These are phyloP conservation scores for Erythrolamprus reginae DNA, from an alignment of 2,113 vertebrate species.

Conservation along the genomic window DNA sequence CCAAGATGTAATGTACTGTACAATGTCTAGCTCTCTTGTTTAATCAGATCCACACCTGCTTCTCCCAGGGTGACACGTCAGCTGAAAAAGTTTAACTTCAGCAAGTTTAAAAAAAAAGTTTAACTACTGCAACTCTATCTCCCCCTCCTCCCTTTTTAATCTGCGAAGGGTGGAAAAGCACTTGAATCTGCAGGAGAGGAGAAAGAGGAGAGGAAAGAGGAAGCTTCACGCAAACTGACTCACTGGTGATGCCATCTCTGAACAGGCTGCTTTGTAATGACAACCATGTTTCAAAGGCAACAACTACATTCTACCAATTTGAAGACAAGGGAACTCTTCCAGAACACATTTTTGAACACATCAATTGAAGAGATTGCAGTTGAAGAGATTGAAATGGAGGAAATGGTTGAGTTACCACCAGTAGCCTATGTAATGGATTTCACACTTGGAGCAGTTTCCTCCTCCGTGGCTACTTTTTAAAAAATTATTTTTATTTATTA, in stretches of 20 bases:
- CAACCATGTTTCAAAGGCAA: neutral
- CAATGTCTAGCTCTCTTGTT: slow-evolving; percentile 43
- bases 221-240: neutral
- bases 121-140: neutral
- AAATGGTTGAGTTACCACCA: neutral
- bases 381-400: neutral
- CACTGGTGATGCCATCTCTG: neutral
- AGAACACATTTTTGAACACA: neutral
- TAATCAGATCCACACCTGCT: slow-evolving; percentile 56
- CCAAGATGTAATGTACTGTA: slow-evolving; percentile 48
- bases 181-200: neutral
- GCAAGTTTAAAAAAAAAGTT: too few species aligned
- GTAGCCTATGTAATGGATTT: neutral
- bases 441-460: neutral
- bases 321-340: neutral
- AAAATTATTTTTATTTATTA: too few species aligned
- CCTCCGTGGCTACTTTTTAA: neutral
- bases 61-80: slow-evolving; percentile 45
- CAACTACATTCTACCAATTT: neutral
- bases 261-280: neutral
- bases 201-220: neutral
- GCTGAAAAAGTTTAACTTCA: slow-evolving; percentile 52
- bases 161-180: slow-evolving; percentile 8
- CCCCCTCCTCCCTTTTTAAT: neutral
- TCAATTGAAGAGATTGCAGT: neutral